Base-by-base conservation (phyloP, 2,113 vertebrate genomes). In the Prunella himalayana region DNA sequence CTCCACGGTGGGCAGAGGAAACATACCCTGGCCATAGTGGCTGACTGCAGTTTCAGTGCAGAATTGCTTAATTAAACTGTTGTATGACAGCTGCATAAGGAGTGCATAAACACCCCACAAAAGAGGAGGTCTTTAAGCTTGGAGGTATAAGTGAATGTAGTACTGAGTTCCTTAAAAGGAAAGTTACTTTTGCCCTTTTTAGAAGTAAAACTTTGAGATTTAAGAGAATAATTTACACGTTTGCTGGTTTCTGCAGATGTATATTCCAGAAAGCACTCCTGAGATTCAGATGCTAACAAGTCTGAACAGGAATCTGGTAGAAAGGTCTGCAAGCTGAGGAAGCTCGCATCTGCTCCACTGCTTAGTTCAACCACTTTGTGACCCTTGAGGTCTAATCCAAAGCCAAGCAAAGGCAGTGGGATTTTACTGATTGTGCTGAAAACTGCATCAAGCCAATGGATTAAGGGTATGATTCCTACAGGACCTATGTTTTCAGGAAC, bases 371-470 rank as follows among this genome's bases (percentile, higher is more conserved):
- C 88, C 49, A 76, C 78, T 90, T 96, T 88, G 66, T 73, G 91
- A 95, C 94, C 90, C 87, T 41, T 47, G 92, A 96, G 87, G 90
- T 92, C 94, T 96, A 91, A 94, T 88, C 90, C 93, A 90, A 95
- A 95, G 50, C 82, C 66, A 93, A 93, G 75, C 39, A 91, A 95
- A 96, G 68, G 91, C 93, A 94, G 44, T 70, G 91, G 93, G 93
- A 97, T 97, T 97, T 92, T 64, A 91, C 50, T 92, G 84, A 96
- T 88, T 95, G 93, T 91, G 90, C 68, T 95, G 92, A 96, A 95
- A 95, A 95, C 92, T 78, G 85, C 70, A 96, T 77, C 85, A 94
- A 96, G 85, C 79, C 92, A 91, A 94, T 66, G 72, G 94, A 93
- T 96, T 95, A 96, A 93, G 68, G 22, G 47, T 88, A 94, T 31